phyloP scores from a whole-genome alignment of 2,888 invertebrate genomes.

The Acrobasis suavella region DNA sequence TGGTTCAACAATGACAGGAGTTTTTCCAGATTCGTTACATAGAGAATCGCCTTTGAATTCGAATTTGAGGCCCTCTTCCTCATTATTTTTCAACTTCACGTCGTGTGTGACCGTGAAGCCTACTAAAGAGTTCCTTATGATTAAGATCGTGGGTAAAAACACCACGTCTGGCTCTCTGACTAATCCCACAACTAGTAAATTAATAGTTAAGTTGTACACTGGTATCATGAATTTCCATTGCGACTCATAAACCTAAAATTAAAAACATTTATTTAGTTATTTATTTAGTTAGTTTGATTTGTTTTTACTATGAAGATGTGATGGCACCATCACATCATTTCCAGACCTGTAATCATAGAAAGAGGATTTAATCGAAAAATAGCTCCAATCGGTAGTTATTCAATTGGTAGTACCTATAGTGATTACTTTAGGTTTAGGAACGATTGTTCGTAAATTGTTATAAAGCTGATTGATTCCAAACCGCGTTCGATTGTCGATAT shows the following conservation, averaged over 20 bases:
- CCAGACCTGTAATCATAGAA: too few species aligned
- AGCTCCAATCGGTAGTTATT: too few species aligned
- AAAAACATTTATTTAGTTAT: not conserved
- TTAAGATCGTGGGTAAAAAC: constrained; percentile 82
- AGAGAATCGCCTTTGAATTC: constrained; percentile 79
- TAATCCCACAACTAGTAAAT: constrained; percentile 84
- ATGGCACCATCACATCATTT: too few species aligned
- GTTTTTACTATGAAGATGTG: too few species aligned
- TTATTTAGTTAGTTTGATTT: not conserved
- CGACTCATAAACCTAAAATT: constrained; percentile 79
- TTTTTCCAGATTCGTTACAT: constrained; percentile 78
- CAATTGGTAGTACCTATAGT: too few species aligned
- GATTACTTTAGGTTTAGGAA: too few species aligned
- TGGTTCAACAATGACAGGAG: constrained; percentile 76
- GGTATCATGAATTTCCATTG: constrained; percentile 85
- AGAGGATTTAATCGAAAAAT: too few species aligned
- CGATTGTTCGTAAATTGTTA: too few species aligned
- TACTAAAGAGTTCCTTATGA: constrained; percentile 84
- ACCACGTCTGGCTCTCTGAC: constrained; percentile 84
- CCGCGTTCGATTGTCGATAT: too few species aligned
- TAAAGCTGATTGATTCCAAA: too few species aligned
- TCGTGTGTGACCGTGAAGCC: constrained; percentile 73
- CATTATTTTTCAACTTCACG: constrained; percentile 79
- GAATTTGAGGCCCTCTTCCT: constrained; percentile 75
- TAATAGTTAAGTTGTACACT: constrained; percentile 75